Base-by-base conservation (phyloP, 1,140 invertebrate species). In the Ceratina australensis region DNA sequence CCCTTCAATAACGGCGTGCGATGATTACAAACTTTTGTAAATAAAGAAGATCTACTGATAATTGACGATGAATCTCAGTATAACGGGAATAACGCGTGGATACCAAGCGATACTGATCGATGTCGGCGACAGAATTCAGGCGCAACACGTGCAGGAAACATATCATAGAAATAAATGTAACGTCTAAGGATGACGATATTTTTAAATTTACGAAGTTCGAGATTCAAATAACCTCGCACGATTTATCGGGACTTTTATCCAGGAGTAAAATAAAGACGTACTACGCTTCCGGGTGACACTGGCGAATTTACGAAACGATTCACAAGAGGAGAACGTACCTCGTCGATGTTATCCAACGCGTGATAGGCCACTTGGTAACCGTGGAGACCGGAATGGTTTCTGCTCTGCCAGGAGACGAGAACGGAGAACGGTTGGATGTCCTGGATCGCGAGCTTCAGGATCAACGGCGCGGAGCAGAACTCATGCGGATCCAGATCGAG, bases 381-480 rank as follows among this genome's bases (percentile, higher is more conserved):
- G 84, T 95, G 95, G 66, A 98, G 93, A 20, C 96, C 95, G 15
- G 95, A 96, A 91, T 97, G 96, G 92, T 98, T 97, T 82, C 97
- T 94, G 83, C 96, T 96, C 88, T 97, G 96, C 97, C 97, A 98
- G 66, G 96, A 96, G 20, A 98, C 96, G 52, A 97, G 93, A 66
- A 98, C 95, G 18, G 96, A 96, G 91, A 96, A 96, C 5, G 96
- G 96, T 90, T 97, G 96, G 66, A 98, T 96, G 89, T 97, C 96
- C 91, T 97, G 95, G 82, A 97, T 96, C 75, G 96, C 96, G 42
- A 98, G 93, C 89, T 96, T 95, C 61, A 96, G 93, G 80, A 98
- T 95, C 81, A 97, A 92, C 22, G 96, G 96, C 73, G 95, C 93
- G 78, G 96, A 95, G 88, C 97, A 98, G 87, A 98, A 96, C 85